Base-by-base conservation (phyloP, 2,888 invertebrate genomes). In the Parnassius mnemosyne region DNA sequence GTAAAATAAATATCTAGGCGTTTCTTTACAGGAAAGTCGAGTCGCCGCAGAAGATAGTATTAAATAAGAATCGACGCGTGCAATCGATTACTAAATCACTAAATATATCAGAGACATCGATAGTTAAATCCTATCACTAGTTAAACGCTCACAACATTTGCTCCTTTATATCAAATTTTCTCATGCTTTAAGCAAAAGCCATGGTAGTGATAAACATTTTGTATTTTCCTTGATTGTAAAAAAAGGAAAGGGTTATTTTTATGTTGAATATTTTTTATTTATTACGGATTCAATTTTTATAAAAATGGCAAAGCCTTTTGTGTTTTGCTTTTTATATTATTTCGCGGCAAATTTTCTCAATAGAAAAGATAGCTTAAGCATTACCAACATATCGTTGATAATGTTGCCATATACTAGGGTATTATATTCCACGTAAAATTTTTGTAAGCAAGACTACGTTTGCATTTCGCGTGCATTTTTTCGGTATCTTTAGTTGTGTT, bases 41-140 rank as follows among this genome's bases (percentile, higher is more conserved):
- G 7, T 34, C 34, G 34, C 7, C 34, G 5, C 34, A 34, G 34
- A 34, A 34, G 34, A 7, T 34, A 34, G 34, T 34, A 34, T 34
- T 34, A 34, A 34, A 34, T 7, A n/a, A 50, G 25, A n/a, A 49
- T 57, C 49, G 57, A 52, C 12, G n/a, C 25, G 11, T 52, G 12
- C 5, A 52, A 50, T 50, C 20, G 3, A 50, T 50, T 10, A 12
- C n/a, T 9, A 49, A 13, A 41, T 41, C 20, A 20, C 16, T 52
- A 41, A 25, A 52, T 10, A 12, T 16, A 34, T 9, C 10, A 1
- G n/a, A 25, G 5, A 47, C 13, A 44, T 60, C 44, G 51, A 60
- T 55, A 25, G 47, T 7, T n/a, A 25, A n/a, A 50, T 42, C 25
- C 50, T 44, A 44, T 41, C 60, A 60, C 60, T 60, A 60, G 11